Percentiles rank a stretch among this genome's conserved stretches.
Evolutionary conservation across 92 coral and sea anemone species (phyloP).

Genomic region (Pocillopora meandrina): DNA sequence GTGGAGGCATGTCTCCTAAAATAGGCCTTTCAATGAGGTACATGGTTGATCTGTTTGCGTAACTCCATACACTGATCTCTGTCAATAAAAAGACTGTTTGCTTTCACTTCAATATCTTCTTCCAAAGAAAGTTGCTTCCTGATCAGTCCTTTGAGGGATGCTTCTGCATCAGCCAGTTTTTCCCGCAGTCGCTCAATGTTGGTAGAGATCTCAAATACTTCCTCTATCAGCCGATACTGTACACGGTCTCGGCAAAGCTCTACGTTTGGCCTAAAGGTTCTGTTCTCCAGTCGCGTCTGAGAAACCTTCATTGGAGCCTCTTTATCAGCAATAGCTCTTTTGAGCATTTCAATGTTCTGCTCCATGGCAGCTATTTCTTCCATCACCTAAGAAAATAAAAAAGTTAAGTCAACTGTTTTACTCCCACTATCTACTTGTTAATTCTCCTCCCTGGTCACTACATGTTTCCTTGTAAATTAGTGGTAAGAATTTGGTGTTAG

Average conservation of each 20-base stretch:
- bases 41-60: constrained; percentile 93
- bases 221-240: constrained; percentile 89
- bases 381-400: constrained; percentile 58
- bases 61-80: constrained; percentile 91
- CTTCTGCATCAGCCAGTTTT: constrained; percentile 79
- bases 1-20: background rate
- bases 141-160: constrained; percentile 87
- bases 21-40: constrained; percentile 58
- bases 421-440: background rate
- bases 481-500: no score
- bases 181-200: constrained; percentile 85
- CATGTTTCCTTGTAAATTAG: background rate
- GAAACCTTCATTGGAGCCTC: constrained; percentile 98
- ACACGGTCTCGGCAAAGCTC: constrained; percentile 98
- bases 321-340: constrained; percentile 89
- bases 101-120: constrained; percentile 94
- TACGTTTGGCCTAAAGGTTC: constrained; percentile 96
- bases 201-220: constrained; percentile 82
- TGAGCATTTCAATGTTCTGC: constrained; percentile 79
- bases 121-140: constrained; percentile 90
- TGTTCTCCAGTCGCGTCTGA: constrained; percentile 89
- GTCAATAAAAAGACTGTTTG: constrained; percentile 85
- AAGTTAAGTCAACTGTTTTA: background rate
- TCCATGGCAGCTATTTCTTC: constrained; percentile 96
- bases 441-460: background rate